Percentiles rank a stretch among this genome's conserved stretches.
These are phyloP conservation scores for Sebastolobus alascanus DNA, from an alignment of 2,797 vertebrate genomes.

Conservation along the genomic window DNA sequence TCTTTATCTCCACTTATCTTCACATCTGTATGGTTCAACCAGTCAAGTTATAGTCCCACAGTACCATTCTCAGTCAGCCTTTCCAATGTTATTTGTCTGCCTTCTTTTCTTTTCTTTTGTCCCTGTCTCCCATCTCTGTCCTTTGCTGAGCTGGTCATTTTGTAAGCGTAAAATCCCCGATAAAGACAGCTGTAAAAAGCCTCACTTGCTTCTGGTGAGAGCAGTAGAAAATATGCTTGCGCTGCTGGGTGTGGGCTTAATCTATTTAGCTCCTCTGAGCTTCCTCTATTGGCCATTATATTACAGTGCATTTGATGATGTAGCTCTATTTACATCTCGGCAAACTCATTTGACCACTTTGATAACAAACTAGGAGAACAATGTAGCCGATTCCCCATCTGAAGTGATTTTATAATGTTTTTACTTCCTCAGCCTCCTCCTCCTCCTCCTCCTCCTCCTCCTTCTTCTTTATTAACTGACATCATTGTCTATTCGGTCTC, in stretches of 20 bases:
- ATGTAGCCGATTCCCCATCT: not conserved
- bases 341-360: slow-evolving; percentile 9
- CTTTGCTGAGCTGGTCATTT: slow-evolving; percentile 77
- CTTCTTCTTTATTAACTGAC: not conserved
- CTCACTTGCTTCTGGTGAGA: slow-evolving; percentile 61
- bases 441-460: no score
- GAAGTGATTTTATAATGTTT: not conserved
- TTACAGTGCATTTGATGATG: slow-evolving; percentile 49
- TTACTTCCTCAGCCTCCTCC: not conserved
- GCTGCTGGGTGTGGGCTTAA: slow-evolving; percentile 50
- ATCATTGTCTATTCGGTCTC: not conserved
- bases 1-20: slow-evolving; percentile 19
- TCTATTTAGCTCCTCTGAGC: slow-evolving; percentile 61
- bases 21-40: slow-evolving; percentile 4
- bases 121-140: slow-evolving; percentile 47
- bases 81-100: slow-evolving; percentile 30
- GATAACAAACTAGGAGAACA: not conserved
- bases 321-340: slow-evolving; percentile 21
- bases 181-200: slow-evolving; percentile 74
- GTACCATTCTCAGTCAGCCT: slow-evolving; percentile 24
- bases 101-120: slow-evolving; percentile 47
- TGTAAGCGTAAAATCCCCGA: slow-evolving; percentile 66
- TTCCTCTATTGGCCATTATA: slow-evolving; percentile 41
- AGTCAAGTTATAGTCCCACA: not conserved
- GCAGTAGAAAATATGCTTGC: slow-evolving; percentile 68